Evolutionary conservation across 2,113 vertebrate genomes (phyloP), one percentile per base, ranked within the genome.

Genomic region (Silurus meridionalis): DNA sequence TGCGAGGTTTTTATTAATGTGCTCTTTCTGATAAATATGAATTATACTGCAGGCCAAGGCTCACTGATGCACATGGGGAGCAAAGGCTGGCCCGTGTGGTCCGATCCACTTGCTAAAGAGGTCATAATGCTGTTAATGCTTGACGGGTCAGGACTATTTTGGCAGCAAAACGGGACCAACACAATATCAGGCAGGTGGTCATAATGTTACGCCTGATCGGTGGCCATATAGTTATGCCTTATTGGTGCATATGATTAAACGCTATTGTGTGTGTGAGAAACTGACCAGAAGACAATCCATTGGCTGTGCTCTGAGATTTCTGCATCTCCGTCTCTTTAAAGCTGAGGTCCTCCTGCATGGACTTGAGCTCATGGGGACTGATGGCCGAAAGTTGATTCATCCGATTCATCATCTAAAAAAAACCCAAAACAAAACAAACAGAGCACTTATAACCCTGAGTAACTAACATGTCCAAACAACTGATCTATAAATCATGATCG

Each of bases 251-350:
- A 37, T 37, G 2, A 37, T 37, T 37, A 2, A 37, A 37, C 37
- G 2, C 37, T 37, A 37, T 37, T 13, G 69, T 37, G 69, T 60
- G 66, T 37, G 55, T 52, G 77, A 28, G 37, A 63, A 57, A 23
- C 94, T 93, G 25, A 99, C 98, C 97, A 91, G 96, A 95, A 85
- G 95, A 93, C 88, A 99, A 93, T 88, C 97, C 97, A 87, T 93
- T 96, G 86, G 97, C 95, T 3, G 98, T 99, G 91, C 92, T 97
- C 90, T 98, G 96, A 80, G 98, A 99, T 89, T 98, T 98, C 89
- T 97, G 95, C 95, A 99, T 96, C 94, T 98, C 98, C 0, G 93
- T 97, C 92, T 98, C 98, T 91, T 99, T 99, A 92, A 96, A 97
- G 90, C 94, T 96, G 88, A 99, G 96, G 88, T 98, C 97, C 87